phyloP scores from a whole-genome alignment of 2,888 invertebrate species.

The Leucania comma region DNA sequence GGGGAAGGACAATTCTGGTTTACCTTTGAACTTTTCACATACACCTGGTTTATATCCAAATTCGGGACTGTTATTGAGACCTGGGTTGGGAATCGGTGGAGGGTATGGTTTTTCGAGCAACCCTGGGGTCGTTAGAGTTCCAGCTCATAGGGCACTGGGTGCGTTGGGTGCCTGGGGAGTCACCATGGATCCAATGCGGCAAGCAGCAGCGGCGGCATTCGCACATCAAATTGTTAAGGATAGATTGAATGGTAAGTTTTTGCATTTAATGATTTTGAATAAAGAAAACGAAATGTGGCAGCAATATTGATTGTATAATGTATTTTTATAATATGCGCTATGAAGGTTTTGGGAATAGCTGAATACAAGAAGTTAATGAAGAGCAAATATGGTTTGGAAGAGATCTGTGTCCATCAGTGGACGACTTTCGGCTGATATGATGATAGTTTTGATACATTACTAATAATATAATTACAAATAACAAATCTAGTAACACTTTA shows the following conservation, averaged over 20 bases:
- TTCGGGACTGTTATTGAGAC: constrained; percentile 83
- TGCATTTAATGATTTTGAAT: neutral
- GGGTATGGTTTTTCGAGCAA: constrained; percentile 91
- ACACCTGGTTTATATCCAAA: constrained; percentile 84
- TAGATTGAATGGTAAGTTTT: constrained; percentile 93
- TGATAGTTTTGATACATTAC: neutral
- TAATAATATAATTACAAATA: no score
- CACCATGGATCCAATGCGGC: constrained; percentile 92
- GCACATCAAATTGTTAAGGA: constrained; percentile 96
- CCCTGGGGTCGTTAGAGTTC: constrained; percentile 95
- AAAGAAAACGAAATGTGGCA: neutral
- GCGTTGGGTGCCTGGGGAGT: constrained; percentile 90
- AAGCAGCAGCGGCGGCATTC: constrained; percentile 93
- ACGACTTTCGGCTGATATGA: neutral
- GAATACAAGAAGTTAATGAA: no score
- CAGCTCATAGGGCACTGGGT: constrained; percentile 93
- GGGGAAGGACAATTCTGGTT: constrained; percentile 78
- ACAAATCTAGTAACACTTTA: neutral
- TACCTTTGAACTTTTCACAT: constrained; percentile 85
- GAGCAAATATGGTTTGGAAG: neutral
- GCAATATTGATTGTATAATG: neutral
- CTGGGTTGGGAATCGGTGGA: constrained; percentile 86
- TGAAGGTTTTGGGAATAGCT: neutral
- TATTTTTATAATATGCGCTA: neutral
- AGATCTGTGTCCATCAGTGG: no score